Evolutionary conservation across 2,888 invertebrate species (phyloP), one percentile per base, ranked within the genome.

Genomic region (Venusia cambrica): DNA sequence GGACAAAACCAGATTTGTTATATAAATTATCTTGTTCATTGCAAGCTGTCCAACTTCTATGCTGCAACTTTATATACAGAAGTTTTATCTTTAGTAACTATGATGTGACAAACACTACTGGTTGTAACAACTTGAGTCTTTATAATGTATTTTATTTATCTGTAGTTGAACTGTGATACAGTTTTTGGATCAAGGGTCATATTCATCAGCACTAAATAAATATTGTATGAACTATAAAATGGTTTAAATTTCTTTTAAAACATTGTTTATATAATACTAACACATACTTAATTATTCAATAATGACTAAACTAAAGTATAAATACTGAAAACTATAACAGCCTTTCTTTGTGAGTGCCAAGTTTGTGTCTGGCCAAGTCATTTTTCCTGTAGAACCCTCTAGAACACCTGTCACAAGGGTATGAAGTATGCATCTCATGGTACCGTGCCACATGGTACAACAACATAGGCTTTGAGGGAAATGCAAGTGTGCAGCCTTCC

Each of bases 371-470:
- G 1, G 74, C 68, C 1, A 85, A 62, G 62, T 87, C 85, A 63
- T 71, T 78, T 42, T 74, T 78, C 29, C 87, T 71, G 40, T 79
- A 84, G 46, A 84, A 87, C 4, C 77, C 76, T 48, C 80, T 64
- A 0, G 75, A 58, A 38, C 87, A 87, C 20, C 63, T 56, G 16
- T 73, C 68, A 57, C 87, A 87, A 1, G 73, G 68, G 29, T 70
- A 78, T 1, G 75, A 76, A 5, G 74, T 70, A 1, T 61, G 51
- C 12, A 64, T 69, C 5, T 67, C 64, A 42, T 87, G 87, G 5
- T 72, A 43, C 52, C 84, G 84, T 1, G 73, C 66, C 1, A 67
- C 54, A 32, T 87, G 87, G 29, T 69, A 80, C 9, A 72, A 64
- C 2, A 84, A 41, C 83, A 84, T 83, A 0, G 74, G 65, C 12